Evolutionary conservation across 1,140 invertebrate species (phyloP).

Genomic region (Macrotrachela quadricornifera): DNA sequence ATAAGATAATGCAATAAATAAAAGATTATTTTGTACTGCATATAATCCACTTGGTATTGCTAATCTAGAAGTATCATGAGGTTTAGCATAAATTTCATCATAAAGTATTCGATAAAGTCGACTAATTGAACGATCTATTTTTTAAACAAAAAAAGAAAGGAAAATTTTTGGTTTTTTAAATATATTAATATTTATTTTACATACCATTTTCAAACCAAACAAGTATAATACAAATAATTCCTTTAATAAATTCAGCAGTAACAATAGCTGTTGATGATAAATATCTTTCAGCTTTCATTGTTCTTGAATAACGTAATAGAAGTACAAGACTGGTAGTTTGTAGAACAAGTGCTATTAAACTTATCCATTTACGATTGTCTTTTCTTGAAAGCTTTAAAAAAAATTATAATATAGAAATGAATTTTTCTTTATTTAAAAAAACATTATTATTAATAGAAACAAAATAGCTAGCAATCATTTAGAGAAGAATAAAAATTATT

Average conservation of each 20-base stretch:
- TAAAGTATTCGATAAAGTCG: background rate
- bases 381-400: too few relatives aligned
- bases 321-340: conserved; percentile 34
- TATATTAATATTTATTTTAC: too few relatives aligned
- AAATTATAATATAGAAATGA: too few relatives aligned
- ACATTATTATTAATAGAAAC: too few relatives aligned
- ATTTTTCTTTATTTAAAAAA: too few relatives aligned
- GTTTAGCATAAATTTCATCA: conserved; percentile 3
- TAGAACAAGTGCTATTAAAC: conserved; percentile 27
- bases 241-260: conserved; percentile 20
- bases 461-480: too few relatives aligned
- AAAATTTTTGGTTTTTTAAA: too few relatives aligned
- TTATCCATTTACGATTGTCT: background rate
- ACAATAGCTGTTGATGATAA: conserved; percentile 35
- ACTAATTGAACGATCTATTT: too few relatives aligned
- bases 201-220: too few relatives aligned
- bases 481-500: too few relatives aligned
- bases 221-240: too few relatives aligned
- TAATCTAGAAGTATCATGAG: background rate
- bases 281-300: conserved; percentile 16
- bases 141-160: too few relatives aligned
- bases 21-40: conserved; percentile 83
- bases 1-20: conserved; percentile 87
- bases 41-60: conserved; percentile 64
- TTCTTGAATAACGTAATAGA: conserved; percentile 32